These are phyloP conservation scores for Melanotaenia parkinsoni DNA, from an alignment of 2,797 vertebrate genomes.

Conservation along the genomic window DNA sequence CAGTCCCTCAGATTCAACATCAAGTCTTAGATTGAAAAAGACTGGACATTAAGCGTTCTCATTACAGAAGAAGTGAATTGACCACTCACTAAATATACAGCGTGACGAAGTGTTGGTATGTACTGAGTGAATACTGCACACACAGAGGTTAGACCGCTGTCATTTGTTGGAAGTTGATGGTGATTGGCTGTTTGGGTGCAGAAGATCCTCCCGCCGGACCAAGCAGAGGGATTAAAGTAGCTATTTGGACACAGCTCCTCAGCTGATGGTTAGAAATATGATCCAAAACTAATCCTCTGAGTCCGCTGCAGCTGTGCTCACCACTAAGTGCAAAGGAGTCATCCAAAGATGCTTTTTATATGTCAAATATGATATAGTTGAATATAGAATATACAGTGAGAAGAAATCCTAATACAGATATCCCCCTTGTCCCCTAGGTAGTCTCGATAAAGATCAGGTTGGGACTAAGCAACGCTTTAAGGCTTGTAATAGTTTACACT, in stretches of 20 bases:
- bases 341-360: constrained; percentile 66
- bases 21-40: constrained; percentile 46
- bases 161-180: constrained; percentile 38
- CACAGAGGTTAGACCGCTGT: constrained; percentile 60
- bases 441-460: neutral
- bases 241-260: constrained; percentile 77
- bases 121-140: constrained; percentile 33
- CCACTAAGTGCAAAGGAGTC: constrained; percentile 68
- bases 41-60: constrained; percentile 31
- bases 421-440: neutral
- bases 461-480: neutral
- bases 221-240: constrained; percentile 73
- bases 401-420: constrained; percentile 11
- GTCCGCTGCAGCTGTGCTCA: constrained; percentile 82
- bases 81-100: constrained; percentile 65
- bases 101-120: constrained; percentile 62
- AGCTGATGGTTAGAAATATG: constrained; percentile 82
- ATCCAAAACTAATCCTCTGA: constrained; percentile 78
- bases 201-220: constrained; percentile 60
- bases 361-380: constrained; percentile 45
- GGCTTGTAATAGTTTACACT: neutral
- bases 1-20: constrained; percentile 16
- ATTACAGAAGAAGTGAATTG: constrained; percentile 49
- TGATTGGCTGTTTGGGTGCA: constrained; percentile 54
- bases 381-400: constrained; percentile 2